Conservation (phyloP, 1,140 invertebrate species). For the Subanguina moxae region DNA sequence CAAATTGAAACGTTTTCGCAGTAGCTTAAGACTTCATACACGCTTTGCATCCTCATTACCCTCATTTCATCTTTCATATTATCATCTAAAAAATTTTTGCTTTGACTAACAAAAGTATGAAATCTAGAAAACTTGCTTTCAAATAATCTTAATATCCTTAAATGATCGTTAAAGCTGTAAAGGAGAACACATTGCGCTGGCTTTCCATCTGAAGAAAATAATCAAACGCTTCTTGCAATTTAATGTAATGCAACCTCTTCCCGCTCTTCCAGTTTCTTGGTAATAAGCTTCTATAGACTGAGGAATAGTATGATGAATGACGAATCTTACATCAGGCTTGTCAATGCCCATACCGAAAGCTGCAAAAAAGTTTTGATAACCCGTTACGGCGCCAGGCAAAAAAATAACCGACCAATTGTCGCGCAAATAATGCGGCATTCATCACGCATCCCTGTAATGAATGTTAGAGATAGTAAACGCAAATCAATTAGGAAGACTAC, state of each 20-base stretch:
- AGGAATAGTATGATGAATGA: conserved; percentile 63
- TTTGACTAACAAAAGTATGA: neutral
- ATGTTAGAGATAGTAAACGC: too few relatives aligned
- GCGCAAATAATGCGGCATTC: conserved; percentile 43
- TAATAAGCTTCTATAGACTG: conserved; percentile 82
- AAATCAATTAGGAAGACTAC: too few relatives aligned
- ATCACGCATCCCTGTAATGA: conserved; percentile 66
- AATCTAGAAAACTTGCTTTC: conserved; percentile 13
- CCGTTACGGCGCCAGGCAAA: neutral
- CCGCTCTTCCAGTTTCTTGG: conserved; percentile 80
- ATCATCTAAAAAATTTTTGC: neutral
- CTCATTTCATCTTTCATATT: neutral
- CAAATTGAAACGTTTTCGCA: conserved; percentile 47
- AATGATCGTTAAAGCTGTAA: conserved; percentile 61
- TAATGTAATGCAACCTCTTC: conserved; percentile 64
- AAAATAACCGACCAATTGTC: conserved; percentile 29
- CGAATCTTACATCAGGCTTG: conserved; percentile 60
- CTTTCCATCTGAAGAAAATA: conserved; percentile 61
- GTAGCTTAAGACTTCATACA: conserved; percentile 38
- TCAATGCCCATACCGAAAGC: conserved; percentile 65
- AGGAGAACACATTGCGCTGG: conserved; percentile 82
- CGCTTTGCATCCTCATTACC: conserved; percentile 30
- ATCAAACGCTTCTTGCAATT: neutral
- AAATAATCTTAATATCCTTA: conserved; percentile 17
- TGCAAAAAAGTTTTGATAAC: conserved; percentile 4